These are phyloP conservation scores for Lasioglossum figueresi DNA, from an alignment of 2,888 invertebrate species.

Conservation along the genomic window DNA sequence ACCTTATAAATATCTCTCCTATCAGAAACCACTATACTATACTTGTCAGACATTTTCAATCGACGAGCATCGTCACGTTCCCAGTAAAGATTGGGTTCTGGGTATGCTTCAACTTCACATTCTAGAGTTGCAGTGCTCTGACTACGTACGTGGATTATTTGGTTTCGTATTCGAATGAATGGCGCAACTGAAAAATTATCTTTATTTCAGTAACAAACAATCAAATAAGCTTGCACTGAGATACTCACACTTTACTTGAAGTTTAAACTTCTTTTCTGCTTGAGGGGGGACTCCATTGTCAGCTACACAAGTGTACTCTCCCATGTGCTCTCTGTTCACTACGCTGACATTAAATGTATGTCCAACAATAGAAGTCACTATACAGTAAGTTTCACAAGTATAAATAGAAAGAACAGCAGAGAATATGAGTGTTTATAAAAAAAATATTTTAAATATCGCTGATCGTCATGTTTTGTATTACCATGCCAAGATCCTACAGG, in stretches of 20 bases:
- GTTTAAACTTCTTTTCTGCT: slow-evolving; percentile 90
- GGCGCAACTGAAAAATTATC: slow-evolving; percentile 89
- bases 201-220: neutral
- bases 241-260: slow-evolving; percentile 96
- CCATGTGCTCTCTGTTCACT: slow-evolving; percentile 90
- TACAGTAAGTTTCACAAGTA: slow-evolving; percentile 38
- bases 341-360: slow-evolving; percentile 91
- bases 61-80: slow-evolving; percentile 91
- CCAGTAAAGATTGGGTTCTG: slow-evolving; percentile 94
- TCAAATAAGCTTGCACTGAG: too few species aligned
- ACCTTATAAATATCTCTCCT: slow-evolving; percentile 85
- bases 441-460: neutral
- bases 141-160: slow-evolving; percentile 89
- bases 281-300: slow-evolving; percentile 95
- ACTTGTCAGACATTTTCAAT: slow-evolving; percentile 88
- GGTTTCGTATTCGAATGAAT: slow-evolving; percentile 91
- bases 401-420: neutral
- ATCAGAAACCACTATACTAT: slow-evolving; percentile 86
- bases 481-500: slow-evolving; percentile 88
- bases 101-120: slow-evolving; percentile 95
- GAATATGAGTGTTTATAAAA: neutral
- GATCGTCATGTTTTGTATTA: slow-evolving; percentile 75
- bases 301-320: slow-evolving; percentile 91
- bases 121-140: slow-evolving; percentile 90
- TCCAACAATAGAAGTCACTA: slow-evolving; percentile 85